Conservation (phyloP, 2,113 vertebrate genomes). For the Otocyon megalotis region DNA sequence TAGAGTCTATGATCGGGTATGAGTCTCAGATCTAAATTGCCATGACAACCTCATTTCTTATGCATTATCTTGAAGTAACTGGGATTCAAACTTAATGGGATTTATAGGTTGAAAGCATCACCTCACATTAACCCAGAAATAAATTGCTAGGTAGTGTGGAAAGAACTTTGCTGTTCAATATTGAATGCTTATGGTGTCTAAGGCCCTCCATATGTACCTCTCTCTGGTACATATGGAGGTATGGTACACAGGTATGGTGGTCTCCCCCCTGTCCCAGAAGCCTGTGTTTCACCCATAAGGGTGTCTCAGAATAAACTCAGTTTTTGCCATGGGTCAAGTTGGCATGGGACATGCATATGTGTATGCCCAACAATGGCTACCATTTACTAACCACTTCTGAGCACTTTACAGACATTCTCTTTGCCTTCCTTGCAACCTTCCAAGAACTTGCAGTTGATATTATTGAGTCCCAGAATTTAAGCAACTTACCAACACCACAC, state of each 20-base stretch:
- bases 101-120: slow-evolving; percentile 53
- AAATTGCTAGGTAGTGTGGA: not conserved
- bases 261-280: too few species aligned
- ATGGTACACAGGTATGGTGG: fast-evolving
- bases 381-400: fast-evolving
- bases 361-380: not conserved
- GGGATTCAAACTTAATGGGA: slow-evolving; percentile 57
- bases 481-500: not conserved
- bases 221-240: too few species aligned
- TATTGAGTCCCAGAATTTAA: not conserved
- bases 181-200: not conserved
- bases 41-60: slow-evolving; percentile 57
- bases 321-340: not conserved
- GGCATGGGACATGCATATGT: fast-evolving
- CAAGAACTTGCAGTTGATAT: not conserved
- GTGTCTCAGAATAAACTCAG: not conserved
- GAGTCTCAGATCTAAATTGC: slow-evolving; percentile 36
- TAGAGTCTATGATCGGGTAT: not conserved
- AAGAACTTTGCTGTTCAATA: not conserved
- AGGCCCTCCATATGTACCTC: fast-evolving
- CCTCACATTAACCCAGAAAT: slow-evolving; percentile 41
- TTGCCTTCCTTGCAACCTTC: not conserved
- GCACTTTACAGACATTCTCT: not conserved
- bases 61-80: slow-evolving; percentile 38
- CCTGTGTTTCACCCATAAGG: not conserved